Percentiles rank a stretch among this genome's conserved stretches.
These are phyloP conservation scores for Drosophila fungiperda DNA, from an alignment of 2,888 invertebrate species.

Conservation along the genomic window DNA sequence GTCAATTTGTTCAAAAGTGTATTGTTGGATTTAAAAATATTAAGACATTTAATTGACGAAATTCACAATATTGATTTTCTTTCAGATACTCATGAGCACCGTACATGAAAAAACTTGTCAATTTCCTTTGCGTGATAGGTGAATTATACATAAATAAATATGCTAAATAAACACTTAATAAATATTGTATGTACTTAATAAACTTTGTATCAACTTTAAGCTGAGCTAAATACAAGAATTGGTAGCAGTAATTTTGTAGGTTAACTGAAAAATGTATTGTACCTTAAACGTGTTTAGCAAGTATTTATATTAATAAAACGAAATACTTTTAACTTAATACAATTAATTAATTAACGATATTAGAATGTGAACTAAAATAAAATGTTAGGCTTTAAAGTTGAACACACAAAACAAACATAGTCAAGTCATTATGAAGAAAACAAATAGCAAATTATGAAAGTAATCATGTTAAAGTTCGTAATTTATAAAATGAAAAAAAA, in stretches of 20 bases:
- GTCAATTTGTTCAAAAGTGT: conserved; percentile 2
- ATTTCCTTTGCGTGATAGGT: conserved; percentile 85
- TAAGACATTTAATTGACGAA: conserved; percentile 2
- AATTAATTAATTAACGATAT: conserved; percentile 49
- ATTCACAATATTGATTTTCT: conserved; percentile 21
- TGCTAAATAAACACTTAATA: conserved; percentile 59
- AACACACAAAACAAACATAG: conserved; percentile 53
- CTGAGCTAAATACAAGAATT: conserved; percentile 72
- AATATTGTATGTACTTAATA: conserved; percentile 66
- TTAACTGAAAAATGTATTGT: conserved; percentile 78
- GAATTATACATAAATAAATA: conserved; percentile 77
- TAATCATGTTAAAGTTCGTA: conserved; percentile 62
- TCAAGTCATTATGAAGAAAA: conserved; percentile 45
- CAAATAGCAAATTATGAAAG: conserved; percentile 20
- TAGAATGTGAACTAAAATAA: conserved; percentile 66
- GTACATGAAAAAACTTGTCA: conserved; percentile 88
- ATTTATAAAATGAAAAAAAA: conserved; percentile 55
- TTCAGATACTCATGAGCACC: conserved; percentile 91
- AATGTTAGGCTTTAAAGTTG: conserved; percentile 77
- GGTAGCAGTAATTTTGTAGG: conserved; percentile 79
- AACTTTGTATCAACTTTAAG: conserved; percentile 81
- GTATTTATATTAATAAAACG: conserved; percentile 63
- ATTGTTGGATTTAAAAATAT: conserved; percentile 1
- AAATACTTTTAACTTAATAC: conserved; percentile 70
- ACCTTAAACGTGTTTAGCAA: conserved; percentile 78